Conservation (phyloP, 2,113 vertebrate species). For the Mastomys natalensis region DNA sequence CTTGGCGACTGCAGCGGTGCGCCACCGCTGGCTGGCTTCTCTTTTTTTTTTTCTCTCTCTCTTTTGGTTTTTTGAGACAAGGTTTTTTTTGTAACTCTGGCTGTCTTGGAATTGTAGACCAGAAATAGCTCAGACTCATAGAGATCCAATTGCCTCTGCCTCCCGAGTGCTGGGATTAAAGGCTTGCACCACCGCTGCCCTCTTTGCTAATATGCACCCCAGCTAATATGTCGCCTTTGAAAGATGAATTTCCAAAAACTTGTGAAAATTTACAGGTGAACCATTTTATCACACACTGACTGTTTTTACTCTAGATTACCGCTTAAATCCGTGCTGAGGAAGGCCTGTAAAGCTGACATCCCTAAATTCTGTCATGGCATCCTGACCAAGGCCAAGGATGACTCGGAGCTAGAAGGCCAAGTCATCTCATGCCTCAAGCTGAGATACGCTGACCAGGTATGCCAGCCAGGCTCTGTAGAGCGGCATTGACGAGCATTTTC, state of each 20-base stretch:
- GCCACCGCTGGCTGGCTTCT: too few species aligned
- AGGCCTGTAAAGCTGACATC: slow-evolving; percentile 98
- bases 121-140: not conserved
- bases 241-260: not conserved
- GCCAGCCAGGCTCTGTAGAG: not conserved
- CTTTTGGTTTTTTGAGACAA: not conserved
- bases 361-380: slow-evolving; percentile 97
- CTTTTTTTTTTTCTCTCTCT: too few species aligned
- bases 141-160: not conserved
- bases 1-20: too few species aligned
- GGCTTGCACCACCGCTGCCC: not conserved
- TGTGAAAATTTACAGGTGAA: not conserved
- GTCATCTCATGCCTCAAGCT: slow-evolving; percentile 98
- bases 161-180: not conserved
- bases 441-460: slow-evolving; percentile 98
- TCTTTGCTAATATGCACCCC: too few species aligned
- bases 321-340: slow-evolving; percentile 96
- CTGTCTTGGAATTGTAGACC: not conserved
- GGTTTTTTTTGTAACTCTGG: not conserved
- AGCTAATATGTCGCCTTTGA: not conserved
- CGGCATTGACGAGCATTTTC: not conserved
- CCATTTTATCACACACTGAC: not conserved
- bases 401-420: slow-evolving; percentile 96
- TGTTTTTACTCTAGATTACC: slow-evolving; percentile 90
- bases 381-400: slow-evolving; percentile 93